Evolutionary conservation across 2,888 invertebrate genomes (phyloP).

Genomic region (Dryocosmus kuriphilus): DNA sequence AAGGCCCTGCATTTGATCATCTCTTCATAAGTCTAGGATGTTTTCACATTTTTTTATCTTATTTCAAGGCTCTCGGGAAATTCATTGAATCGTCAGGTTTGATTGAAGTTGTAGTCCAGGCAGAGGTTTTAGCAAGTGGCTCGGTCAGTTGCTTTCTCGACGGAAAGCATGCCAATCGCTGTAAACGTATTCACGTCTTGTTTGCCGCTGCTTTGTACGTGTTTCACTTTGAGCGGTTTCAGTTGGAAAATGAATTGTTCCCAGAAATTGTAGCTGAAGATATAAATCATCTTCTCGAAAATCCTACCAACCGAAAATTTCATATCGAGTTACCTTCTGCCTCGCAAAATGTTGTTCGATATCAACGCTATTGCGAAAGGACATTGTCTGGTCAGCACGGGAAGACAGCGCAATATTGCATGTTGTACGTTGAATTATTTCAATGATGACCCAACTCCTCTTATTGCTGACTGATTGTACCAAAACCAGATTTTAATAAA

Average conservation of each 20-base stretch:
- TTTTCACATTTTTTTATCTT: slow-evolving; percentile 61
- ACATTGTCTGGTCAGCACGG: slow-evolving; percentile 60
- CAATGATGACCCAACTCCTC: too few species aligned
- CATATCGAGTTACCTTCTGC: slow-evolving; percentile 16
- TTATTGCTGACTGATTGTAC: too few species aligned
- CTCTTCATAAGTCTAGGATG: slow-evolving; percentile 70
- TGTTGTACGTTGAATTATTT: slow-evolving; percentile 61
- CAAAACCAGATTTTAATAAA: too few species aligned
- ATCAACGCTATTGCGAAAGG: slow-evolving; percentile 49
- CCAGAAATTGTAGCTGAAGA: slow-evolving; percentile 42
- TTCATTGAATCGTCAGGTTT: slow-evolving; percentile 60
- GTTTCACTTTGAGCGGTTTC: background rate
- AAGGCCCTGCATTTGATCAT: slow-evolving; percentile 64
- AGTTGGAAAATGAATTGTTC: too few species aligned
- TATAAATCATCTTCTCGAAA: slow-evolving; percentile 38
- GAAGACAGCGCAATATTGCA: slow-evolving; percentile 66
- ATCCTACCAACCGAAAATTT: slow-evolving; percentile 8
- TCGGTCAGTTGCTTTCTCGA: slow-evolving; percentile 49
- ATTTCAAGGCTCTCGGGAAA: slow-evolving; percentile 63
- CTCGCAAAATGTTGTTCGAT: too few species aligned
- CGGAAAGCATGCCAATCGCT: too few species aligned
- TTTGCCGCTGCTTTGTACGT: slow-evolving; percentile 28
- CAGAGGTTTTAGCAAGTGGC: slow-evolving; percentile 47
- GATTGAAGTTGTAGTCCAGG: slow-evolving; percentile 47
- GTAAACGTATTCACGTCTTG: too few species aligned